Percentiles rank a stretch among this genome's conserved stretches.
These are phyloP conservation scores for Rhingia rostrata DNA, from an alignment of 2,888 invertebrate species.

Conservation along the genomic window DNA sequence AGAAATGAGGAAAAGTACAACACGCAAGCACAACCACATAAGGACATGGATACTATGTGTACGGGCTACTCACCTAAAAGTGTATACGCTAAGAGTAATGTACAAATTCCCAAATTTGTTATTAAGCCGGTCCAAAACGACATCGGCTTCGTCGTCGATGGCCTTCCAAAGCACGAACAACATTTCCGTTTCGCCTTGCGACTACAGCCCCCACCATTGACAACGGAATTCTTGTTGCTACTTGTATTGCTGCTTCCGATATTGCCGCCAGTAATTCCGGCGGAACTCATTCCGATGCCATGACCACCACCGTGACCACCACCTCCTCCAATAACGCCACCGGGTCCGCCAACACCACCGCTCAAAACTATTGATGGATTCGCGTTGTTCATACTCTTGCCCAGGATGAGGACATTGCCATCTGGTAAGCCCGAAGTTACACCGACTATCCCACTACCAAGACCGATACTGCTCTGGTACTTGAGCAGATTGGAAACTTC, in stretches of 20 bases:
- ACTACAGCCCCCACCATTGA: conserved; percentile 69
- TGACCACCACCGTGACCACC: conserved; percentile 50
- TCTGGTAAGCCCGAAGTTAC: conserved; percentile 61
- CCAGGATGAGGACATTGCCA: conserved; percentile 61
- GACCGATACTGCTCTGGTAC: conserved; percentile 60
- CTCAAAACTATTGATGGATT: conserved; percentile 74
- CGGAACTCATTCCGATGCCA: conserved; percentile 72
- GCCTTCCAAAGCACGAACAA: conserved; percentile 75
- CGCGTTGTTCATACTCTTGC: conserved; percentile 60
- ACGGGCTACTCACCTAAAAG: conserved; percentile 84
- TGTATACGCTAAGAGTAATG: conserved; percentile 91
- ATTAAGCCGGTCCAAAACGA: conserved; percentile 87
- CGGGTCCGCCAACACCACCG: conserved; percentile 15
- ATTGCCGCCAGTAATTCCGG: conserved; percentile 57
- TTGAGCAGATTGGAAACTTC: conserved; percentile 69
- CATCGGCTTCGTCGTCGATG: conserved; percentile 77
- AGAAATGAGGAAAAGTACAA: conserved; percentile 5
- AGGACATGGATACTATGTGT: neutral
- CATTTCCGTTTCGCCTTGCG: conserved; percentile 72
- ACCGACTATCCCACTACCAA: conserved; percentile 60
- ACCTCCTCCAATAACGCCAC: conserved; percentile 5
- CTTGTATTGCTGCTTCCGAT: conserved; percentile 48
- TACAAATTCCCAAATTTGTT: conserved; percentile 92
- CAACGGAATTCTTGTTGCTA: conserved; percentile 76
- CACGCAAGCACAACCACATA: conserved; percentile 5